phyloP scores from a whole-genome alignment of 2,113 vertebrate genomes.

The Sylvilagus bachmani region DNA sequence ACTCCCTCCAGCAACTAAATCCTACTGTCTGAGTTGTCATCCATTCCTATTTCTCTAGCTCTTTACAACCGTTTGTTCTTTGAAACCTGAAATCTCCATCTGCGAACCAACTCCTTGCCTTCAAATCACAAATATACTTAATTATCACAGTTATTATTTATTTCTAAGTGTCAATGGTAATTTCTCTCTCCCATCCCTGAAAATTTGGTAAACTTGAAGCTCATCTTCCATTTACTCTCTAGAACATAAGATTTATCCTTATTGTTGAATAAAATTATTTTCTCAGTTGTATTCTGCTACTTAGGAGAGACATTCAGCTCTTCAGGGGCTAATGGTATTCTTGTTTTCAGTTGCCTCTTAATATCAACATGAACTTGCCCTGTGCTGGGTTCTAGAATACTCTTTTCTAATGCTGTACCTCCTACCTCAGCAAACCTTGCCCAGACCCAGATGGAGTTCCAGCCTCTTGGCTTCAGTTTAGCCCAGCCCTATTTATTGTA shows the following conservation, averaged over 20 bases:
- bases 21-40: rapidly evolving
- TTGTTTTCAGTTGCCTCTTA: background rate
- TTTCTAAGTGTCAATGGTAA: background rate
- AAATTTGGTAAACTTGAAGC: background rate
- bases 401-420: background rate
- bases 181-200: background rate
- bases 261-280: background rate
- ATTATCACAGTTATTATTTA: background rate
- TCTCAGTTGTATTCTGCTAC: background rate
- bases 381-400: background rate
- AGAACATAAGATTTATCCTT: background rate
- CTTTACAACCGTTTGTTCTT: background rate
- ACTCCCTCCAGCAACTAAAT: background rate
- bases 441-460: no score
- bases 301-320: background rate
- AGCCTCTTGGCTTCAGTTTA: no score
- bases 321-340: background rate
- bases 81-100: background rate
- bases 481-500: no score
- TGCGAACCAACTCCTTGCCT: background rate
- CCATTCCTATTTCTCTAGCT: background rate
- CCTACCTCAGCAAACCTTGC: background rate
- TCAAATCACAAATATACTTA: background rate
- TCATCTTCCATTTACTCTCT: background rate
- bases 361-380: no score